phyloP scores from a whole-genome alignment of 2,113 vertebrate species.

The Protobothrops flavoviridis region DNA sequence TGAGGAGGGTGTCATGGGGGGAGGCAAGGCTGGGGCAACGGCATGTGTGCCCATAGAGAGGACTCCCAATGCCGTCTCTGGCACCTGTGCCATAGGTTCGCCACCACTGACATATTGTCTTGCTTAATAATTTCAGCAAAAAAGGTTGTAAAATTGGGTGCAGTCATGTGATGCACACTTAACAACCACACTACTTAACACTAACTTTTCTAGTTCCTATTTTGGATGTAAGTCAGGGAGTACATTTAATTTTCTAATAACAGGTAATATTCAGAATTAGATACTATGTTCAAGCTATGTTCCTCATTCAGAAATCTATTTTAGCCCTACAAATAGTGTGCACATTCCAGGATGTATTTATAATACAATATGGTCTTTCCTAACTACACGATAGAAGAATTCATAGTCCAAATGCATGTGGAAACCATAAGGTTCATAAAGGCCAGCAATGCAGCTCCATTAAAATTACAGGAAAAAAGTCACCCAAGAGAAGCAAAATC shows the following conservation, averaged over 20 bases:
- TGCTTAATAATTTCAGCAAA: not conserved
- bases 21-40: no score
- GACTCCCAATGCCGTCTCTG: no score
- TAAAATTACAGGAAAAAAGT: not conserved
- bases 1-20: no score
- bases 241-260: not conserved
- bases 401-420: not conserved
- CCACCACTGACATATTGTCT: not conserved
- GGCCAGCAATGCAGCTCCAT: not conserved
- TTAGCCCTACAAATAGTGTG: not conserved
- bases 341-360: not conserved
- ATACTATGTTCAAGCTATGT: not conserved
- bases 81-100: no score
- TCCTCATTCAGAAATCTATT: not conserved
- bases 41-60: no score
- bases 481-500: conserved; percentile 17
- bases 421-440: not conserved
- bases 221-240: not conserved
- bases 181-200: not conserved
- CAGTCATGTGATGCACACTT: not conserved
- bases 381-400: not conserved
- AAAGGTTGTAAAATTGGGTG: not conserved
- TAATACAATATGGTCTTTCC: not conserved
- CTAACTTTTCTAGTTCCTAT: not conserved
- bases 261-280: not conserved